Percentiles rank a stretch among this genome's conserved stretches.
These are phyloP conservation scores for Mycteria americana DNA, from an alignment of 2,797 vertebrate species.

Conservation along the genomic window DNA sequence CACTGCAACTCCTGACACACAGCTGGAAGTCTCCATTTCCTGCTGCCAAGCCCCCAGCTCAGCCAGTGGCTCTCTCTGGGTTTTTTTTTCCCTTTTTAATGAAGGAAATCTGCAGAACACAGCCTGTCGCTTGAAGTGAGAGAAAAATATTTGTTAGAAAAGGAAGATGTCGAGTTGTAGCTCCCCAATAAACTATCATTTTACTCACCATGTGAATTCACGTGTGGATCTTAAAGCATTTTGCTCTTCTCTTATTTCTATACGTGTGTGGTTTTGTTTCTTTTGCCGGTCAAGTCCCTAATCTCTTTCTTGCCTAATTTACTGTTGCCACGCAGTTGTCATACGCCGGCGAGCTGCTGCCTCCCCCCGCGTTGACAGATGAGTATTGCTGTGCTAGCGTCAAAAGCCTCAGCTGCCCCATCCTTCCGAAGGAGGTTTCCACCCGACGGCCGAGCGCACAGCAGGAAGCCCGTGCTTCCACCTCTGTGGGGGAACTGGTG, in stretches of 20 bases:
- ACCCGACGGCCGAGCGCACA: accelerated
- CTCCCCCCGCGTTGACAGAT: background rate
- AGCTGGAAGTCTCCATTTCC: background rate
- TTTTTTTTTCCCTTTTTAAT: background rate
- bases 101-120: background rate
- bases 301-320: background rate
- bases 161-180: background rate
- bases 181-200: background rate
- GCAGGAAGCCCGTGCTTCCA: background rate
- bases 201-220: background rate
- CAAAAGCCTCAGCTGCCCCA: background rate
- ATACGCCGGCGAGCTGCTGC: accelerated
- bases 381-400: background rate
- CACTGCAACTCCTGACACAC: background rate
- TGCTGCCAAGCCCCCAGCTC: background rate
- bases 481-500: background rate
- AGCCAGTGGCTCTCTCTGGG: background rate
- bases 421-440: background rate
- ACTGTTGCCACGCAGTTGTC: background rate
- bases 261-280: background rate
- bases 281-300: background rate
- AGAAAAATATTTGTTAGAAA: background rate
- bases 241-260: background rate
- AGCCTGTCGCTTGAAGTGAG: background rate
- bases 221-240: background rate